Evolutionary conservation across 2,888 invertebrate species (phyloP).

Genomic region (Ptilodon capucinus): DNA sequence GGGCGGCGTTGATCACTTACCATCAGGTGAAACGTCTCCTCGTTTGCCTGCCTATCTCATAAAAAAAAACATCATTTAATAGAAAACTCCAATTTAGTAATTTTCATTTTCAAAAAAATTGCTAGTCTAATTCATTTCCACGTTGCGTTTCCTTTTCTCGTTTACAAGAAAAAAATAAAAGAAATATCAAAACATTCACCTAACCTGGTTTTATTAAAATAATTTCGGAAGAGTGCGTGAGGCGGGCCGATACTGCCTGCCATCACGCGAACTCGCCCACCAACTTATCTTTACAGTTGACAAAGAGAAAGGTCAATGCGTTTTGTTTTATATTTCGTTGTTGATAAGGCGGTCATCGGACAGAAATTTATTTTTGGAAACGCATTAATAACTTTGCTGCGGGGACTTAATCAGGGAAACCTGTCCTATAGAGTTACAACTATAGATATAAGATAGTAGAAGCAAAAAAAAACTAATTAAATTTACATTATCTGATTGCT

Average conservation of each 20-base stretch:
- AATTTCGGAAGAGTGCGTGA: conserved; percentile 78
- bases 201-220: conserved; percentile 79
- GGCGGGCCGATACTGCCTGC: conserved; percentile 61
- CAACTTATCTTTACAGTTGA: conserved; percentile 43
- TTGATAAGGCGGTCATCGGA: conserved; percentile 18
- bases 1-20: no score
- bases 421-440: conserved; percentile 68
- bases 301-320: conserved; percentile 23
- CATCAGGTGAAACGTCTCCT: no score
- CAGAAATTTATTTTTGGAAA: conserved; percentile 2
- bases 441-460: conserved; percentile 62
- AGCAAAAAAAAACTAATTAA: conserved; percentile 59
- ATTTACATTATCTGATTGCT: conserved; percentile 37
- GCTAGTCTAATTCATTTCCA: conserved; percentile 19
- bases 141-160: conserved; percentile 36
- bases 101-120: neutral
- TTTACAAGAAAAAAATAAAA: conserved; percentile 34
- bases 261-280: conserved; percentile 61
- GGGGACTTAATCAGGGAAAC: conserved; percentile 69
- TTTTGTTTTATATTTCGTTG: conserved; percentile 30
- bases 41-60: no score
- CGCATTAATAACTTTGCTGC: conserved; percentile 22
- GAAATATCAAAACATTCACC: conserved; percentile 66
- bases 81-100: neutral
- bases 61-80: no score